Evolutionary conservation across 2,888 invertebrate species (phyloP).

Genomic region (Bellardia bayeri): DNA sequence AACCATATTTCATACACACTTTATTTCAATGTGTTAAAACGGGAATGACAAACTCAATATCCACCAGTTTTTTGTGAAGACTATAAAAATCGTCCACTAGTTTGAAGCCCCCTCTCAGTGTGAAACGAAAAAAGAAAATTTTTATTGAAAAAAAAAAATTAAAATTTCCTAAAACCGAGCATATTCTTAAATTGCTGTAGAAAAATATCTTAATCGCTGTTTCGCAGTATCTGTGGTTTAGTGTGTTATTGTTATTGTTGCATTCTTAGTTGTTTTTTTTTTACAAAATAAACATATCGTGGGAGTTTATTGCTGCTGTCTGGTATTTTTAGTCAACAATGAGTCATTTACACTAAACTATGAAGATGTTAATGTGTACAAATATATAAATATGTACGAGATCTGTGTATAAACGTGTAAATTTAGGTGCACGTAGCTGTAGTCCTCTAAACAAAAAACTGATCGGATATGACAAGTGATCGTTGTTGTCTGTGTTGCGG

Average conservation of each 20-base stretch:
- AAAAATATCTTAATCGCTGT: no score
- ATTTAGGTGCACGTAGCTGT: neutral
- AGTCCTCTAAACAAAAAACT: slow-evolving; percentile 15
- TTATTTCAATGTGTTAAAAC: no score
- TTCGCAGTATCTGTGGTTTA: no score
- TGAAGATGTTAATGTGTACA: neutral
- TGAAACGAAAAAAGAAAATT: no score
- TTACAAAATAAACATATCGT: slow-evolving; percentile 8
- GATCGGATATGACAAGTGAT: slow-evolving; percentile 56
- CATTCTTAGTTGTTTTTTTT: slow-evolving; percentile 11
- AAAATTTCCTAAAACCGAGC: no score
- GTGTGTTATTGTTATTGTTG: neutral
- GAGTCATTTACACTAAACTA: slow-evolving; percentile 1
- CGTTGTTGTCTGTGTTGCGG: slow-evolving; percentile 22
- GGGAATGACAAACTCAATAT: no score
- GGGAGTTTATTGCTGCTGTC: slow-evolving; percentile 18
- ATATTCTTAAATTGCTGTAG: no score
- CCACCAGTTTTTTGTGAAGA: no score
- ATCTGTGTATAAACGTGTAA: neutral
- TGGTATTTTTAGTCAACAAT: neutral
- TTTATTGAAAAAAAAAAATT: no score
- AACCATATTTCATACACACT: no score
- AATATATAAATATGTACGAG: neutral
- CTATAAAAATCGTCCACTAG: no score
- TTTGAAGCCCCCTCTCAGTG: no score